phyloP scores from a whole-genome alignment of 2,888 invertebrate genomes.

The Galeopsomyia nigrocyanea region DNA sequence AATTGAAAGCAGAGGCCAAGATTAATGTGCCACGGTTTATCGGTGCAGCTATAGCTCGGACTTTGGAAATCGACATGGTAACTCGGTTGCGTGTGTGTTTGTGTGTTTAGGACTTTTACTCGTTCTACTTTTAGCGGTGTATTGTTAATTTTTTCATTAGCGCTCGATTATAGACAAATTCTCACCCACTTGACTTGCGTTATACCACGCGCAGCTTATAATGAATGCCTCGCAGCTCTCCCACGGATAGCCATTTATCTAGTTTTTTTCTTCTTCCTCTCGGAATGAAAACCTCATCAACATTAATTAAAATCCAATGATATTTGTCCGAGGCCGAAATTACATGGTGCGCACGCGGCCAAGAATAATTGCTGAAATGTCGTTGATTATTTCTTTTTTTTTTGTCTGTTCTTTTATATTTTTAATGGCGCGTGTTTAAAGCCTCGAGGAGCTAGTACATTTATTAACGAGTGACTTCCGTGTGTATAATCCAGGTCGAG shows the following conservation, averaged over 20 bases:
- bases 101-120: slow-evolving; percentile 22
- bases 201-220: too few relatives aligned
- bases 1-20: slow-evolving; percentile 49
- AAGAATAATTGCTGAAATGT: too few relatives aligned
- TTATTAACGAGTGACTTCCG: slow-evolving; percentile 13
- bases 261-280: background rate
- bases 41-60: slow-evolving; percentile 14
- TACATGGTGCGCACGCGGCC: background rate
- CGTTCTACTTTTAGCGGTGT: background rate
- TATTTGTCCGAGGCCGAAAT: background rate
- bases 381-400: background rate
- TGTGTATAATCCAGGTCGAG: too few relatives aligned
- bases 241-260: too few relatives aligned
- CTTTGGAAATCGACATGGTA: slow-evolving; percentile 27
- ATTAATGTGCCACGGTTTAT: slow-evolving; percentile 37
- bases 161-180: slow-evolving; percentile 13
- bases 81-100: background rate
- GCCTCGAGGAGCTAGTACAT: background rate
- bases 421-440: background rate
- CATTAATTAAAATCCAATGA: too few relatives aligned
- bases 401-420: background rate
- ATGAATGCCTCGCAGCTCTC: too few relatives aligned
- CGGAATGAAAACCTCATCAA: too few relatives aligned
- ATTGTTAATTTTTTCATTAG: slow-evolving; percentile 19
- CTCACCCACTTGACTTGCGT: background rate